Conservation (phyloP, 2,797 vertebrate genomes). For the Hydrolagus colliei region DNA sequence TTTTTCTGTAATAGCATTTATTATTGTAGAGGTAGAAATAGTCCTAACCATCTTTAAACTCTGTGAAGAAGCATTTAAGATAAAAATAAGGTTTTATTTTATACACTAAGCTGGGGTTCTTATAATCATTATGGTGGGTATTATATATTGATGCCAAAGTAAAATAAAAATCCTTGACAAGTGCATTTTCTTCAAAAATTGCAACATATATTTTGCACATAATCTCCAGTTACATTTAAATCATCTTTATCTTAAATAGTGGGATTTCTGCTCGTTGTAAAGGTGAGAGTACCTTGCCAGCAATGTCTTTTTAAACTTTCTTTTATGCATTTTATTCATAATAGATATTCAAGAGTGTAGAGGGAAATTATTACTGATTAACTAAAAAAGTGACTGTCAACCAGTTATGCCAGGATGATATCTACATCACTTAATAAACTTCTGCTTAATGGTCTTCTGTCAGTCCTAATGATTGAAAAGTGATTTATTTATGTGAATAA, state of each 20-base stretch:
- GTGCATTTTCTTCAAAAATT: slow-evolving; percentile 15
- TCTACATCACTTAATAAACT: slow-evolving; percentile 25
- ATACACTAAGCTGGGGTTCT: not conserved
- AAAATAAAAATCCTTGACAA: not conserved
- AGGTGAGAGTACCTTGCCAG: slow-evolving; percentile 1
- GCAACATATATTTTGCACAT: slow-evolving; percentile 13
- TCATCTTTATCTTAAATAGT: not conserved
- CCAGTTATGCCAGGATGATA: slow-evolving; percentile 17
- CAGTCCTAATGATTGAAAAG: slow-evolving; percentile 7
- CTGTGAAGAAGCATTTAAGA: slow-evolving; percentile 1
- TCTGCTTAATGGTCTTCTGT: slow-evolving; percentile 3
- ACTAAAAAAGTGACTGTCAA: not conserved
- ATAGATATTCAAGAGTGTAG: not conserved
- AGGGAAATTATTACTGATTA: slow-evolving; percentile 16
- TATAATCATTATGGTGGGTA: slow-evolving; percentile 4
- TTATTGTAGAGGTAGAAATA: slow-evolving; percentile 30
- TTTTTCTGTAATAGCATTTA: slow-evolving; percentile 28
- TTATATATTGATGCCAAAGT: not conserved
- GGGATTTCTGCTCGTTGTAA: not conserved
- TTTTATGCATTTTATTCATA: not conserved
- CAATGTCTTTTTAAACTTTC: not conserved
- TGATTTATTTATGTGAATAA: slow-evolving; percentile 13
- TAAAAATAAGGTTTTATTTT: not conserved
- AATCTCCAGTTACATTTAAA: not conserved
- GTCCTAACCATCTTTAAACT: slow-evolving; percentile 23